phyloP scores from a whole-genome alignment of 2,797 vertebrate genomes.

The Hydrolagus colliei region DNA sequence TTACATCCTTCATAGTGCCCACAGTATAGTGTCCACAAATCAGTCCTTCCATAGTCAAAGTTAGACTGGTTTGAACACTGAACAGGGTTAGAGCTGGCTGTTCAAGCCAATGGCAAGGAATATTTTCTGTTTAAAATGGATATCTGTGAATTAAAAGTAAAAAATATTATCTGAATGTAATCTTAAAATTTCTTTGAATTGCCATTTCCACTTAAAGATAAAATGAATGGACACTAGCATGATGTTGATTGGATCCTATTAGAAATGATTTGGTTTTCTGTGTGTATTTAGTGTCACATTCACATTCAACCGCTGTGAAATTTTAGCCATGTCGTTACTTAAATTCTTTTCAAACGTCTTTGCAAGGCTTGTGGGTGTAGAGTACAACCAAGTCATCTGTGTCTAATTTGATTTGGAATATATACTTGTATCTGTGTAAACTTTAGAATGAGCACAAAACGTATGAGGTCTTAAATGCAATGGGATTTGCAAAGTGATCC shows the following conservation, averaged over 20 bases:
- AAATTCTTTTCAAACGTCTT: background rate
- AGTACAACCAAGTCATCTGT: background rate
- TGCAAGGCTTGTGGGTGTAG: background rate
- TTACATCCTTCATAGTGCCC: too few species aligned
- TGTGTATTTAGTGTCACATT: constrained; percentile 19
- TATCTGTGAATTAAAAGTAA: constrained; percentile 3
- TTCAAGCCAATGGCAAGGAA: background rate
- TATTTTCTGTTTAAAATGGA: background rate
- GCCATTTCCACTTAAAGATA: constrained; percentile 14
- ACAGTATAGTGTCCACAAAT: too few species aligned
- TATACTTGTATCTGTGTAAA: background rate
- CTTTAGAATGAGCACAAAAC: background rate
- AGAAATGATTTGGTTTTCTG: constrained; percentile 25
- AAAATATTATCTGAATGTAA: constrained; percentile 7
- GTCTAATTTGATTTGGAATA: background rate
- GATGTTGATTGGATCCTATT: constrained; percentile 1
- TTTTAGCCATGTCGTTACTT: background rate
- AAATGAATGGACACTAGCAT: background rate
- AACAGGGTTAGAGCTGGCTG: background rate
- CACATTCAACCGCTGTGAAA: constrained; percentile 20
- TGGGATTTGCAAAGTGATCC: too few species aligned
- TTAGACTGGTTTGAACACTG: background rate
- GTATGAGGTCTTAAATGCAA: background rate
- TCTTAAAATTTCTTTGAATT: constrained; percentile 22
- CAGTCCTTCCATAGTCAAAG: background rate